A percentile compares a stretch with the other conserved stretches of the same genome.
Conservation (phyloP, 2,113 vertebrate genomes). For the Centrocercus urophasianus region DNA sequence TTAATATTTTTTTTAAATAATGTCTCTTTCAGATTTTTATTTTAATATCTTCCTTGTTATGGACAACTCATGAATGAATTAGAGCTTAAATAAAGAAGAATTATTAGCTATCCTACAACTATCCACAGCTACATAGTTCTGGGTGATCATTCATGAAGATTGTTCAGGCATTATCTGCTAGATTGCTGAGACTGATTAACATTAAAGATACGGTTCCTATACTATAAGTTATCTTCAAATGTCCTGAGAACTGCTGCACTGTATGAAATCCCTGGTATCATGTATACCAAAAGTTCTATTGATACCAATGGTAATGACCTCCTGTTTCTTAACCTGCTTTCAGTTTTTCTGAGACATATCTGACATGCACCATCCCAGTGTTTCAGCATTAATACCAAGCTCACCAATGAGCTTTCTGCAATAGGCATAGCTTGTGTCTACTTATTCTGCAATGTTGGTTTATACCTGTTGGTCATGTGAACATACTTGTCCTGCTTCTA, state of each 20-base stretch:
- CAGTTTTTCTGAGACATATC: background rate
- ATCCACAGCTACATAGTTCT: background rate
- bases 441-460: background rate
- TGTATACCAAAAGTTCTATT: background rate
- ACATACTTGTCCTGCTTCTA: background rate
- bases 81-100: background rate
- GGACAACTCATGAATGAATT: background rate
- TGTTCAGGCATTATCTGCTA: background rate
- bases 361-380: background rate
- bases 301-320: background rate
- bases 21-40: background rate
- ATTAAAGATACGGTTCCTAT: background rate
- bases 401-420: accelerated
- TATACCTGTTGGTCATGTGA: background rate
- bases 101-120: background rate
- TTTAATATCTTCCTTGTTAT: background rate
- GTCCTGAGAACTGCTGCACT: background rate
- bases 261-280: background rate
- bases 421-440: background rate
- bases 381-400: accelerated
- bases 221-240: background rate
- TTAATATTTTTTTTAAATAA: background rate
- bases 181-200: accelerated
- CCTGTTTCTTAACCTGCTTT: background rate
- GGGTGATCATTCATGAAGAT: background rate